Evolutionary conservation across 2,888 invertebrate genomes (phyloP).

Genomic region (Lycocerus yunnanus): DNA sequence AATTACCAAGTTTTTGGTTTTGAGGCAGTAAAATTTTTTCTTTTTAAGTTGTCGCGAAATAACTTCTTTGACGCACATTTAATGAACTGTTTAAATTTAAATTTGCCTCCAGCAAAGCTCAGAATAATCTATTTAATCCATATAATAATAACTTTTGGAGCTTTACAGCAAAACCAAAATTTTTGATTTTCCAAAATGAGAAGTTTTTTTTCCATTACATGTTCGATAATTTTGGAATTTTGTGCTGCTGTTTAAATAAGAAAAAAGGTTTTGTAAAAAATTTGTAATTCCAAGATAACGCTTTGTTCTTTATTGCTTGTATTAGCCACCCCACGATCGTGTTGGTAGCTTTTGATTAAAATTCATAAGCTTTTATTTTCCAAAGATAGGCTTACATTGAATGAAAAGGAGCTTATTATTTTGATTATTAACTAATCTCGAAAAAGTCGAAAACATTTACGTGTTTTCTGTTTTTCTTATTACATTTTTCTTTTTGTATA

Average conservation of each 20-base stretch:
- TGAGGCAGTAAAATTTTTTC: neutral
- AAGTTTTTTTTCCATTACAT: neutral
- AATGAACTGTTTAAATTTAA: slow-evolving; percentile 2
- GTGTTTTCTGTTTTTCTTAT: neutral
- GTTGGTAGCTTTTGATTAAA: slow-evolving; percentile 5
- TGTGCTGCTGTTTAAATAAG: neutral
- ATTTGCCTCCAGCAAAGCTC: neutral
- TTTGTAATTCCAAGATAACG: slow-evolving; percentile 1
- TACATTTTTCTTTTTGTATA: neutral
- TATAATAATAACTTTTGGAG: neutral
- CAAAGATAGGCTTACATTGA: slow-evolving; percentile 2
- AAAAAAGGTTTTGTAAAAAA: neutral
- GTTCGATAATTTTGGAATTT: neutral
- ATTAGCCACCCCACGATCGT: slow-evolving; percentile 4
- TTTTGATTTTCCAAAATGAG: neutral
- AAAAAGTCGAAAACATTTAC: neutral
- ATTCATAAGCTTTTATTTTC: slow-evolving; percentile 9
- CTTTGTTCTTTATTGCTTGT: slow-evolving; percentile 3
- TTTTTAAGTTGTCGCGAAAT: neutral
- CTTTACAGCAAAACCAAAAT: neutral
- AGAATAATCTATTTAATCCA: neutral
- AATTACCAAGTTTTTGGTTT: slow-evolving; percentile 4
- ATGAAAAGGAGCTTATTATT: slow-evolving; percentile 4
- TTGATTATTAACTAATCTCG: neutral
- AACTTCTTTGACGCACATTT: slow-evolving; percentile 3